These are phyloP conservation scores for Phytoseiulus persimilis DNA, from an alignment of 2,888 invertebrate genomes.

Conservation along the genomic window DNA sequence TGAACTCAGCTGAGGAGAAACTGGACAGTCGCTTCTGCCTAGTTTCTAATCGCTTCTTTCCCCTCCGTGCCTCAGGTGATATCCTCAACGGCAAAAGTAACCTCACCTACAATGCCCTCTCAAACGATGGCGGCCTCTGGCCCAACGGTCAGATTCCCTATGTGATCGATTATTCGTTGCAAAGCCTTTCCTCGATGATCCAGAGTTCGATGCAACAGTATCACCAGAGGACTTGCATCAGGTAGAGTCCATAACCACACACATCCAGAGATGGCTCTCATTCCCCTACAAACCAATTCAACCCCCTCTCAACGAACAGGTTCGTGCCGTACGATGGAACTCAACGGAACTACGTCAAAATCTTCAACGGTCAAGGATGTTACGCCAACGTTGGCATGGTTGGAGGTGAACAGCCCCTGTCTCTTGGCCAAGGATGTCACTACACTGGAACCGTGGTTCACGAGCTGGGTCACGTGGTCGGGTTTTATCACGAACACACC, in stretches of 20 bases:
- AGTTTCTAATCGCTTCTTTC: not conserved
- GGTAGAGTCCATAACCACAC: not conserved
- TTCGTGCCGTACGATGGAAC: not conserved
- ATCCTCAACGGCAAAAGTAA: not conserved
- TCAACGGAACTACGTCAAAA: conserved; percentile 48
- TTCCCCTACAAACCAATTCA: not conserved
- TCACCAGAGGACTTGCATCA: conserved; percentile 31
- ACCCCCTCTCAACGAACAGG: not conserved
- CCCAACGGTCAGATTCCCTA: conserved; percentile 42
- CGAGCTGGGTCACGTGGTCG: conserved; percentile 49
- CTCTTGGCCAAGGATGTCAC: conserved; percentile 49
- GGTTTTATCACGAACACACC: conserved; percentile 50
- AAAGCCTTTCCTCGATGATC: not conserved
- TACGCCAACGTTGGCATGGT: conserved; percentile 46
- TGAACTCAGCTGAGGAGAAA: no score
- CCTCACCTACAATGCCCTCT: not conserved
- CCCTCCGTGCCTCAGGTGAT: not conserved
- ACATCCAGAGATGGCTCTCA: not conserved
- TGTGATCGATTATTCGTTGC: conserved; percentile 34
- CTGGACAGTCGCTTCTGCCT: no score
- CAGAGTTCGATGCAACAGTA: conserved; percentile 14
- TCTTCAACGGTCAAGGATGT: conserved; percentile 49
- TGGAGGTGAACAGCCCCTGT: conserved; percentile 49
- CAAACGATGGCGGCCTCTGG: conserved; percentile 40
- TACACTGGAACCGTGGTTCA: conserved; percentile 49